Evolutionary conservation across 2,797 vertebrate species (phyloP).

Genomic region (Amblyopsis hoosieri): DNA sequence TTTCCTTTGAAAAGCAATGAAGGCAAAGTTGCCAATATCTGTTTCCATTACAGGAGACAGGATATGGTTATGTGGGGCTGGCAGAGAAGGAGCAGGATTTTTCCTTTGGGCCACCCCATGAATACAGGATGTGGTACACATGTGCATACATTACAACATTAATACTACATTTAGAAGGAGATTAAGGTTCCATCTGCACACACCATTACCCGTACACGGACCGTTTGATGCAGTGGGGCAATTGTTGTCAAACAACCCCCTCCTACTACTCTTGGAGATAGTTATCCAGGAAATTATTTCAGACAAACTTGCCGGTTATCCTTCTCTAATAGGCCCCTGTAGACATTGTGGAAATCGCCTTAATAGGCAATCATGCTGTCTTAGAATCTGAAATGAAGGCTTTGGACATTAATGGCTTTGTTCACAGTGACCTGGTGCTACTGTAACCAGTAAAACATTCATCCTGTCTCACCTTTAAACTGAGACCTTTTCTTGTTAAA

Average conservation of each 20-base stretch:
- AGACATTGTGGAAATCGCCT: constrained; percentile 6
- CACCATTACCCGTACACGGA: constrained; percentile 4
- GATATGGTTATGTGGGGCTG: constrained; percentile 1
- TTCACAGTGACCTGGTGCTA: not conserved
- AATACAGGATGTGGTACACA: constrained; percentile 17
- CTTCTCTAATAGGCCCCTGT: constrained; percentile 5
- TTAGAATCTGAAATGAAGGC: constrained; percentile 2
- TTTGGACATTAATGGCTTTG: not conserved
- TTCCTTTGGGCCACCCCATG: constrained; percentile 1
- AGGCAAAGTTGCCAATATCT: not conserved
- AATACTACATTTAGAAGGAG: constrained; percentile 12
- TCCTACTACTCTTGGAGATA: not conserved
- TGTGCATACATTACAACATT: constrained; percentile 14
- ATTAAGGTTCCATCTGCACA: constrained; percentile 9
- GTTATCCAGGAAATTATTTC: constrained; percentile 8
- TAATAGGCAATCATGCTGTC: not conserved
- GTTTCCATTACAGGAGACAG: no score
- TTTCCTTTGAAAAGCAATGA: not conserved
- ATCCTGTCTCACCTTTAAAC: no score
- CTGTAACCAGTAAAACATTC: no score
- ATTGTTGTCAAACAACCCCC: constrained; percentile 5
- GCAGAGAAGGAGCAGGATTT: not conserved
- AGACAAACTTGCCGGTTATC: constrained; percentile 4
- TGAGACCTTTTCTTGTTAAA: no score
- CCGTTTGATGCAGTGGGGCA: constrained; percentile 1